Conservation (phyloP, 2,113 vertebrate genomes). For the Emydura subglobosa region DNA sequence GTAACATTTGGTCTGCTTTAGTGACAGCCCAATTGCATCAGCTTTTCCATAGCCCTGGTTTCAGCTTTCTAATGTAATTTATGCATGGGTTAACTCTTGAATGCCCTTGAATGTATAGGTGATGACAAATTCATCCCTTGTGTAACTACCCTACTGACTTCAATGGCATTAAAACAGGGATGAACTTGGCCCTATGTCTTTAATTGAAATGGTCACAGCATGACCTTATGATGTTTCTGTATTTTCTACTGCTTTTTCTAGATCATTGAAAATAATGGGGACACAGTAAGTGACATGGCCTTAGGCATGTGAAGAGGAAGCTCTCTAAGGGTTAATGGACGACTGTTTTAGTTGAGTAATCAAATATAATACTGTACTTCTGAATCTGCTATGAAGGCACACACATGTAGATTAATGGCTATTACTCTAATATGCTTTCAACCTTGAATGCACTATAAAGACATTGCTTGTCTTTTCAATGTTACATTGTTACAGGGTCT, state of each 20-base stretch:
- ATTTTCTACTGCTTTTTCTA: not conserved
- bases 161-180: not conserved
- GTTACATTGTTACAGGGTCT: slow-evolving; percentile 21
- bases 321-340: slow-evolving; percentile 62
- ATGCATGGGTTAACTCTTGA: slow-evolving; percentile 26
- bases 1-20: not conserved
- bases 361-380: slow-evolving; percentile 57
- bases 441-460: slow-evolving; percentile 65
- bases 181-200: slow-evolving; percentile 5
- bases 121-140: not conserved
- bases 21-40: not conserved
- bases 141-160: not conserved
- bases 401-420: slow-evolving; percentile 50
- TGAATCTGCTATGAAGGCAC: slow-evolving; percentile 12
- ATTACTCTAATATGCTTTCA: slow-evolving; percentile 69
- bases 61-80: not conserved
- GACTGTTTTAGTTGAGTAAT: slow-evolving; percentile 58
- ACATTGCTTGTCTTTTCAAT: slow-evolving; percentile 27
- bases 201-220: slow-evolving; percentile 30
- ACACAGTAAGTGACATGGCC: not conserved
- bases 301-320: not conserved
- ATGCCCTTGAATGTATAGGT: not conserved
- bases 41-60: not conserved
- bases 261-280: slow-evolving; percentile 49
- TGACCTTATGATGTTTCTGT: slow-evolving; percentile 12